A percentile compares a stretch with the other conserved stretches of the same genome.
phyloP scores from a whole-genome alignment of 2,797 vertebrate species.

The Microctenopoma lineatum region DNA sequence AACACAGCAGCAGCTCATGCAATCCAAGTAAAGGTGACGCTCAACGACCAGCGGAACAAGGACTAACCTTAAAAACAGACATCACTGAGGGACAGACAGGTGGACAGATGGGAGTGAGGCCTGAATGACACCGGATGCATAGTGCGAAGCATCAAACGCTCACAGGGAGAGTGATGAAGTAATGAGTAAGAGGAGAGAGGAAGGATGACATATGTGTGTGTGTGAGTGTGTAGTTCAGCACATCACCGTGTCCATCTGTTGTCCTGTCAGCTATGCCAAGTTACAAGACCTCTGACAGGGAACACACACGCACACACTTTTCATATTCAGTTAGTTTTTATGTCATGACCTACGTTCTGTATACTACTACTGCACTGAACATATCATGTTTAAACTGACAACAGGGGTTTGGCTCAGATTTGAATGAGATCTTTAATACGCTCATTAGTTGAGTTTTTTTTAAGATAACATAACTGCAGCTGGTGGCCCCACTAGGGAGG shows the following conservation, averaged over 20 bases:
- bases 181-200: slow-evolving; percentile 63
- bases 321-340: slow-evolving; percentile 20
- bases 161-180: slow-evolving; percentile 65
- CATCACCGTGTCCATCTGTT: slow-evolving; percentile 66
- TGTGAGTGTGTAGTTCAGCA: slow-evolving; percentile 52
- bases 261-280: slow-evolving; percentile 45
- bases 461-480: slow-evolving; percentile 12
- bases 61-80: slow-evolving; percentile 1
- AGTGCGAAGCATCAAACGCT: slow-evolving; percentile 45
- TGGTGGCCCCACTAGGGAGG: not conserved
- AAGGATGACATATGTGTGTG: slow-evolving; percentile 48
- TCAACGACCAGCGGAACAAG: not conserved
- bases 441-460: not conserved
- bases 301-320: slow-evolving; percentile 17
- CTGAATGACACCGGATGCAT: slow-evolving; percentile 46
- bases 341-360: slow-evolving; percentile 6
- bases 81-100: slow-evolving; percentile 12
- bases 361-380: slow-evolving; percentile 15
- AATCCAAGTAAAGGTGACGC: not conserved
- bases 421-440: slow-evolving; percentile 12
- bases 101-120: slow-evolving; percentile 16
- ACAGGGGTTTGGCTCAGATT: slow-evolving; percentile 11
- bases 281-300: slow-evolving; percentile 49
- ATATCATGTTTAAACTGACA: not conserved
- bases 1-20: not conserved